Evolutionary conservation across 2,113 vertebrate genomes (phyloP).

Genomic region (Hemichromis elongatus): DNA sequence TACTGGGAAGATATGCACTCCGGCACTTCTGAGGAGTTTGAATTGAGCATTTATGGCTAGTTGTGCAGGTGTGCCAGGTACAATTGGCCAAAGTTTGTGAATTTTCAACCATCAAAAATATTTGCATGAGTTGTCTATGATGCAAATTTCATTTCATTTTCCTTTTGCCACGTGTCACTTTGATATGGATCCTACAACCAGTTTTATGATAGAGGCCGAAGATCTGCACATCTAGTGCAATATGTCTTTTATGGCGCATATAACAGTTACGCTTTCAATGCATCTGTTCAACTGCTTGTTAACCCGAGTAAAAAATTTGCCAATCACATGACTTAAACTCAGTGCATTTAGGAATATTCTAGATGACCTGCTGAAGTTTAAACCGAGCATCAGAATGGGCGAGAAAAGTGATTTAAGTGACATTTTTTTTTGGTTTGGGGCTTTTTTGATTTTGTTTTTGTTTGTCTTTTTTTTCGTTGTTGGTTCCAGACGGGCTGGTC

Average conservation of each 20-base stretch:
- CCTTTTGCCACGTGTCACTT: neutral
- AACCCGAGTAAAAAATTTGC: neutral
- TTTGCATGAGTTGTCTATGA: neutral
- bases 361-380: neutral
- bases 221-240: neutral
- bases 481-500: neutral
- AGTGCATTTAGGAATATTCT: neutral
- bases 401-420: neutral
- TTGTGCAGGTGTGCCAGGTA: neutral
- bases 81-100: neutral
- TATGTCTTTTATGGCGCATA: neutral
- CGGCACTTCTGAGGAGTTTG: neutral
- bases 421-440: neutral
- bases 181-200: neutral
- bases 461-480: neutral
- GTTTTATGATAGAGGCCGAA: neutral
- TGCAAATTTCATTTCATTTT: neutral
- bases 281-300: neutral
- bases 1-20: neutral
- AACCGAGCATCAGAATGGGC: neutral
- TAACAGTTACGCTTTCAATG: neutral
- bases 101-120: neutral
- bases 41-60: neutral
- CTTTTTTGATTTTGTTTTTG: neutral
- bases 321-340: neutral